Evolutionary conservation across 2,797 vertebrate genomes (phyloP).

Genomic region (Poeciliopsis presidionis): DNA sequence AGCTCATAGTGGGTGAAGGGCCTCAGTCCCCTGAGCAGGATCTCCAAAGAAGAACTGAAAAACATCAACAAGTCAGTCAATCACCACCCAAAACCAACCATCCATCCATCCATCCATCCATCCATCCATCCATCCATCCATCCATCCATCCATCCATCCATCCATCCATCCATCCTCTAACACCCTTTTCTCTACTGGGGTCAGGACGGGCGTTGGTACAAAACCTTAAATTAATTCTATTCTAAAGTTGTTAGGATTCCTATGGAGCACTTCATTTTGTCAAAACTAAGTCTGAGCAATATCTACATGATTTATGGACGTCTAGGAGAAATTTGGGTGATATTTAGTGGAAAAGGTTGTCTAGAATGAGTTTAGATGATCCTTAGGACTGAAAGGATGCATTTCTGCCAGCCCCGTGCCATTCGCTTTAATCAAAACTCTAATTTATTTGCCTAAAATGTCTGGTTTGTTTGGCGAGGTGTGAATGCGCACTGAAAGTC

Average conservation of each 20-base stretch:
- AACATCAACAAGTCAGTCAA: conserved; percentile 26
- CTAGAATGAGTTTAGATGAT: background rate
- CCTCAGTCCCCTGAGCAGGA: conserved; percentile 90
- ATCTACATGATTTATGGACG: background rate
- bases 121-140: no score
- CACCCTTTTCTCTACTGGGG: no score
- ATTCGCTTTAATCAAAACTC: no score
- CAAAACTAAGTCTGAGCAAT: background rate
- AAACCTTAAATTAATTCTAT: background rate
- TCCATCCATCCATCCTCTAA: no score
- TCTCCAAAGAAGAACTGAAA: conserved; percentile 90
- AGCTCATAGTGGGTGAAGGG: conserved; percentile 96
- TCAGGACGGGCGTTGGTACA: background rate
- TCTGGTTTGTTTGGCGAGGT: no score
- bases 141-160: no score
- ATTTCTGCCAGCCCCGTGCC: background rate
- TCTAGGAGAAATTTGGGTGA: background rate
- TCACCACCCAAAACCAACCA: no score
- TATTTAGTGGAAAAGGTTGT: background rate
- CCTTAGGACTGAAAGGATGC: background rate
- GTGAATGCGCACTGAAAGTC: no score
- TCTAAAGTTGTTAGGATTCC: background rate
- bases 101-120: no score
- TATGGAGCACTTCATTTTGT: background rate
- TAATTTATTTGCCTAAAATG: no score